Conservation (phyloP, 1,140 invertebrate genomes). For the Drosophila simulans region DNA sequence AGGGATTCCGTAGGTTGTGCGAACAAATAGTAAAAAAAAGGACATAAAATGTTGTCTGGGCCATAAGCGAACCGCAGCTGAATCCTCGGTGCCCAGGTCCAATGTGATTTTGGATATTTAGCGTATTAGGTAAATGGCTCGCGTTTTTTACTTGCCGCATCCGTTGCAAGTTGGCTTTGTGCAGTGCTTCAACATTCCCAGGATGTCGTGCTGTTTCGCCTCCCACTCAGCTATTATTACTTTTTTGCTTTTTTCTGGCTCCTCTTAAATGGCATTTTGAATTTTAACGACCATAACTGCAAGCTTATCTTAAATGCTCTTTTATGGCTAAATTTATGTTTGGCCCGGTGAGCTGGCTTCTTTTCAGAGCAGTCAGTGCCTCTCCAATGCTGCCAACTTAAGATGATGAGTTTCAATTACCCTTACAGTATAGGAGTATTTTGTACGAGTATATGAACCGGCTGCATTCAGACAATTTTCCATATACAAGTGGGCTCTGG, state of each 20-base stretch:
- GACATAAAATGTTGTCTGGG: slow-evolving; percentile 72
- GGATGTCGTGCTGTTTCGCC: slow-evolving; percentile 48
- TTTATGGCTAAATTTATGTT: slow-evolving; percentile 79
- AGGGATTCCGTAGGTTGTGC: slow-evolving; percentile 10
- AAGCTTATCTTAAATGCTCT: slow-evolving; percentile 83
- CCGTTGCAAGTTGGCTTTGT: slow-evolving; percentile 62
- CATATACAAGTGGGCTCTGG: slow-evolving; percentile 5
- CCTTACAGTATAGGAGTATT: slow-evolving; percentile 24
- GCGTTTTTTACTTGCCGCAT: slow-evolving; percentile 78
- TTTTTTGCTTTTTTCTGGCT: slow-evolving; percentile 14
- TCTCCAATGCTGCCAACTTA: slow-evolving; percentile 16
- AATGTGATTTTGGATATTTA: slow-evolving; percentile 82
- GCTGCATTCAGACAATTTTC: slow-evolving; percentile 27
- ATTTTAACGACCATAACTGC: slow-evolving; percentile 83
- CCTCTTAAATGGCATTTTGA: slow-evolving; percentile 76
- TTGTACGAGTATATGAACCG: not conserved
- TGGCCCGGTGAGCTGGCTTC: slow-evolving; percentile 34
- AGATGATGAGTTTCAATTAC: slow-evolving; percentile 74
- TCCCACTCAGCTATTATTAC: slow-evolving; percentile 22
- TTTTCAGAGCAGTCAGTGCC: not conserved
- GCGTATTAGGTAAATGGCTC: slow-evolving; percentile 80
- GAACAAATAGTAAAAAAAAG: not conserved
- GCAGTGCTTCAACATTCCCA: slow-evolving; percentile 3
- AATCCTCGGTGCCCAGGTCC: slow-evolving; percentile 23
- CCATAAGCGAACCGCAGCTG: slow-evolving; percentile 9